A percentile compares a stretch with the other conserved stretches of the same genome.
These are phyloP conservation scores for Pachyuromys duprasi DNA, from an alignment of 2,797 vertebrate genomes.

Conservation along the genomic window DNA sequence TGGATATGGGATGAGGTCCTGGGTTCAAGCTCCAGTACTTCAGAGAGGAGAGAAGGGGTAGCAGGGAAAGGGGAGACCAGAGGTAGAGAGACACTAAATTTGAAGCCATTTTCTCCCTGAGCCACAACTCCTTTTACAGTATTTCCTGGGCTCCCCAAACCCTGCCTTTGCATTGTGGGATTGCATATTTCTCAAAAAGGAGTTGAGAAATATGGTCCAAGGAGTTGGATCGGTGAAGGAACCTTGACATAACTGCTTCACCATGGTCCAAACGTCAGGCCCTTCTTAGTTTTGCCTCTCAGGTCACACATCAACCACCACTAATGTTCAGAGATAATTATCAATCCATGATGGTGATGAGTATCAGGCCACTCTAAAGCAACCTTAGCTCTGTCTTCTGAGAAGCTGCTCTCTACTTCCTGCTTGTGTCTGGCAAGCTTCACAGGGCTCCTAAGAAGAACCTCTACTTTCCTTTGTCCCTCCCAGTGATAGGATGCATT, in stretches of 20 bases:
- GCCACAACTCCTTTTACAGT: neutral
- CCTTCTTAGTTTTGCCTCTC: slow-evolving; percentile 14
- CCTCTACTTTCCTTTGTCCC: slow-evolving; percentile 42
- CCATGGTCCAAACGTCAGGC: neutral
- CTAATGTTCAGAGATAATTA: slow-evolving; percentile 49
- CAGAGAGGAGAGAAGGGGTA: neutral
- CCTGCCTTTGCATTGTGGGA: slow-evolving; percentile 8
- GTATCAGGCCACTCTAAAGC: slow-evolving; percentile 19
- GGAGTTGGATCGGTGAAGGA: neutral
- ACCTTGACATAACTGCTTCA: neutral
- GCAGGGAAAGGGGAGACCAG: neutral
- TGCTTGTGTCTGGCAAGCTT: slow-evolving; percentile 25
- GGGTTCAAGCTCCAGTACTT: neutral
- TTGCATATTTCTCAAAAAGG: neutral
- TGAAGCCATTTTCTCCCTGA: neutral
- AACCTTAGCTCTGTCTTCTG: slow-evolving; percentile 49
- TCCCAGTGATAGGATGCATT: slow-evolving; percentile 60
- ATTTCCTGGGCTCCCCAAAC: neutral
- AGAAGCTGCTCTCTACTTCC: slow-evolving; percentile 35
- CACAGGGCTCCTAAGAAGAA: slow-evolving; percentile 43
- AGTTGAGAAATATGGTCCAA: neutral
- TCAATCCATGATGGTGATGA: neutral
- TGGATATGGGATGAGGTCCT: neutral
- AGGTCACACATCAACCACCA: slow-evolving; percentile 26
- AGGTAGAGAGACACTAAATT: neutral